Base-by-base conservation (phyloP, 2,113 vertebrate genomes). In the Panthera leo region DNA sequence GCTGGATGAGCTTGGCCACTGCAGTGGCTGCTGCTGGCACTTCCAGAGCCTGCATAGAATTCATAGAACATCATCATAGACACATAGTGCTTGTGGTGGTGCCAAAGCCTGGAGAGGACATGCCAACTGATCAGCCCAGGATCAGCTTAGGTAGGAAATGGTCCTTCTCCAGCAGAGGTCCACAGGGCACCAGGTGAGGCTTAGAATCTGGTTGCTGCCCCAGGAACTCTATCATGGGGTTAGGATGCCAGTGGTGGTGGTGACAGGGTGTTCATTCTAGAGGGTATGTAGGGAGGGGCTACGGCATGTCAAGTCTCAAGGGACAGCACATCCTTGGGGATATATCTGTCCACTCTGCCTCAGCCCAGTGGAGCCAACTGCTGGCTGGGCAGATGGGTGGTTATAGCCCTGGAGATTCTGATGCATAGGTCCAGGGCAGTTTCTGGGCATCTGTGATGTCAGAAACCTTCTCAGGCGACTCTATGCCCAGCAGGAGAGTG, bases 61-160 rank as follows among this genome's bases (percentile, higher is more conserved):
- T 67, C 45, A 8, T 6, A 23, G 91, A 58, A 5, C 7, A 16
- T 27, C 45, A 1, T 15, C 5, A 0, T 21, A 7, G 71, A 25
- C 39, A 7, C n/a, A 23, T 1, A 7, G 53, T 15, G 4, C 51
- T 51, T 11, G 12, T 1, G 0, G 2, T 2, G 23, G 45, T 16
- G 29, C 82, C n/a, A 13, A 27, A 25, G 29, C 51, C 29, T 0
- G 6, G 48, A n/a, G 76, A 89, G 55, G n/a, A 29, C 21, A 36
- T 29, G 39, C 67, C n/a, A 15, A 15, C 45, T 1, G 0, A 7
- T 51, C 0, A 0, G 39, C 85, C 29, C n/a, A n/a, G 55, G 23
- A 68, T n/a, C 70, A 4, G 1, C 39, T 2, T 18, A 6, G 34
- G 39, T 36, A 18, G 82, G 39, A n/a, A 78, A 29, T 0, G 53